phyloP scores from a whole-genome alignment of 2,113 vertebrate genomes.

The Seriola aureovittata region DNA sequence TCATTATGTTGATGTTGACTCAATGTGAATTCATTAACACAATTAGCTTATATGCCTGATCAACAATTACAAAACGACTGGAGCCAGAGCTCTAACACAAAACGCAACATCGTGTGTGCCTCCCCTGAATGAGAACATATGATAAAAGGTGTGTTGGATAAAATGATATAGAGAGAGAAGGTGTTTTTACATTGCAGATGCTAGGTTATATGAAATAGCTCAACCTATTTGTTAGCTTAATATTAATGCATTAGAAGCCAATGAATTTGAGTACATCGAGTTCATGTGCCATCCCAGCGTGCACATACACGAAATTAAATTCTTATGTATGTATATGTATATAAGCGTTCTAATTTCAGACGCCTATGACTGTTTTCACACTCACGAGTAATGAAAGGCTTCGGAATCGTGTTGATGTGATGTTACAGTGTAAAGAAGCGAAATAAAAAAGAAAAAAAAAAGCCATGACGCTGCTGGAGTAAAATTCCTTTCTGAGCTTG shows the following conservation, averaged over 20 bases:
- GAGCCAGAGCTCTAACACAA: background rate
- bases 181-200: background rate
- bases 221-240: background rate
- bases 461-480: background rate
- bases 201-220: background rate
- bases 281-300: conserved; percentile 6
- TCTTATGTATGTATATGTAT: too few species aligned
- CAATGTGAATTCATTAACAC: background rate
- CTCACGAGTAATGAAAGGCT: conserved; percentile 17
- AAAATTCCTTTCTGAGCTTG: background rate
- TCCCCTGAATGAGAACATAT: background rate
- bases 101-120: background rate
- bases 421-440: background rate
- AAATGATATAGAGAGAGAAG: background rate
- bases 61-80: background rate
- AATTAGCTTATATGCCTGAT: background rate
- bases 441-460: background rate
- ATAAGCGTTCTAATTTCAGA: conserved; percentile 48
- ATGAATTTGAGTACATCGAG: background rate
- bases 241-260: background rate
- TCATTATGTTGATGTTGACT: background rate
- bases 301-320: conserved; percentile 26
- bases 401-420: background rate
- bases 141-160: background rate
- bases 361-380: conserved; percentile 33